Conservation (phyloP, 2,797 vertebrate genomes). For the Acanthiza pusilla region DNA sequence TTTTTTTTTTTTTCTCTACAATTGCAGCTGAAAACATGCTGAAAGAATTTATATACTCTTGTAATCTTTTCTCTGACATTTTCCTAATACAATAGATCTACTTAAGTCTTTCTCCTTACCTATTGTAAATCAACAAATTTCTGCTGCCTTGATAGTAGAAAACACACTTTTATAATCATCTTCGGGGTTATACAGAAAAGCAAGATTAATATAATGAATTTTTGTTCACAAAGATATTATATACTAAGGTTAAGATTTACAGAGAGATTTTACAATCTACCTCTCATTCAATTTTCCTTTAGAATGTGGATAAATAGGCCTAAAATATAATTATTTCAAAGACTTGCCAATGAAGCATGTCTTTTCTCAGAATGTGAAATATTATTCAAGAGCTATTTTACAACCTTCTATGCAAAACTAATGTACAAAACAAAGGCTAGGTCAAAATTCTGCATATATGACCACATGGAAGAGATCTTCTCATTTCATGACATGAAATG, state of each 20-base stretch:
- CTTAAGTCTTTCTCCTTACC: background rate
- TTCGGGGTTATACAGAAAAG: background rate
- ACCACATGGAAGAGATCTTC: background rate
- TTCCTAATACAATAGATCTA: background rate
- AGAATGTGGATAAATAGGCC: background rate
- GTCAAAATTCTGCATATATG: background rate
- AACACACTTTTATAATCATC: background rate
- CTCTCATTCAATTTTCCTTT: background rate
- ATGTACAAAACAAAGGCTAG: background rate
- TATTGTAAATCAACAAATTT: background rate
- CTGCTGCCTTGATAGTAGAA: background rate
- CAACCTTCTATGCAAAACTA: background rate
- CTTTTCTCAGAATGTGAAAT: background rate
- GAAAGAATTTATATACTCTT: background rate
- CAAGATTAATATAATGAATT: background rate
- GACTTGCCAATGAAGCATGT: background rate
- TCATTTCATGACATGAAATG: background rate
- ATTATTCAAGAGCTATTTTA: background rate
- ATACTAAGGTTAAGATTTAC: background rate
- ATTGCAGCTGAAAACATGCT: background rate
- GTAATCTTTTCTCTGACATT: background rate
- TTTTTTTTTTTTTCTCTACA: background rate
- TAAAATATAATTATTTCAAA: background rate
- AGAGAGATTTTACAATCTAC: background rate
- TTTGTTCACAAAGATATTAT: background rate